Base-by-base conservation (phyloP, 2,888 invertebrate genomes). In the Congeria kusceri region DNA sequence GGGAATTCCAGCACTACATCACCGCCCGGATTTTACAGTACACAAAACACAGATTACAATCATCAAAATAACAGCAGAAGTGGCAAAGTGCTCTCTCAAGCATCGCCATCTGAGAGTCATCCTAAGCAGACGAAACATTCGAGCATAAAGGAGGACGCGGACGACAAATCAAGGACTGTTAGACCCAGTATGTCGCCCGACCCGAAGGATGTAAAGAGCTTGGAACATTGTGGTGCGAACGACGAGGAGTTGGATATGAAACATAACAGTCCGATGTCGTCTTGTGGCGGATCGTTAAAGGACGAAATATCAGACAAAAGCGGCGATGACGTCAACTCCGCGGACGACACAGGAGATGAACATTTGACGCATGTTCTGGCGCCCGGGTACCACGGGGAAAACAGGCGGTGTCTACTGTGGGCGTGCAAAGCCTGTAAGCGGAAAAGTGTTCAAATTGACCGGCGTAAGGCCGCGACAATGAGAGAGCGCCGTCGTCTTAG, bases 391-490 rank as follows among this genome's bases (percentile, higher is more conserved):
- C 92, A 93, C 80, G 93, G 92, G 27, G 91, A 92, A 32, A 95
- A 97, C 80, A 85, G 93, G 29, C 95, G 97, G 79, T 99, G 98
- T 91, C 95, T 99, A 53, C 95, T 98, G 15, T 99, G 98, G 98
- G 98, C 98, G 1, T 99, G 99, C 94, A 98, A 98, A 92, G 98
- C 98, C 0, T 98, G 98, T 94, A 98, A 98, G 94, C 87, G 92
- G 63, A 98, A 98, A 94, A 98, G 97, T 20, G 98, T 98, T 58
- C 96, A 98, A 0, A 97, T 99, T 11, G 99, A 99, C 94, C 95
- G 99, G 69, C 95, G 99, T 91, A 98, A 98, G 95, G 99, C 99
- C 7, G 99, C 99, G 0, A 99, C 99, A 1, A 95, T 99, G 94
- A 95, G 99, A 3, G 99, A 99, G 94, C 95, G 99, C 83, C 94